Evolutionary conservation across 2,888 invertebrate species (phyloP), one percentile per base, ranked within the genome.

Genomic region (Thalpophila matura): DNA sequence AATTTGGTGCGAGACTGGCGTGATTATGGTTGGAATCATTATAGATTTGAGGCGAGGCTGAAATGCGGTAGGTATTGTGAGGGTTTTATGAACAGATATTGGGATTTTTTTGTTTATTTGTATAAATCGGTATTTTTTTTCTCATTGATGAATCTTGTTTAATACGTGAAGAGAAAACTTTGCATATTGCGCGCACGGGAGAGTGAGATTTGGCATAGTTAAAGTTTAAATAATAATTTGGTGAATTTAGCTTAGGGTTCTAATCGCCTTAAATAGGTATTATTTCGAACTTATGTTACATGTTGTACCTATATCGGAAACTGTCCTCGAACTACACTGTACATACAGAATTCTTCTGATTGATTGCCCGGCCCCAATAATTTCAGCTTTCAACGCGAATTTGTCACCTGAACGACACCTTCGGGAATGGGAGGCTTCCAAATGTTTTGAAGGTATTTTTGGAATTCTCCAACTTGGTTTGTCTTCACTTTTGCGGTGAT

Each of bases 381-480:
- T 87, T 86, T 86, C 73, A 78, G 82, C 70, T 85, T 86, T 86
- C 85, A 81, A 63, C 83, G 82, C 73, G 82, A 85, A 90, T 89
- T 89, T 89, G 91, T 91, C 91, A 87, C 81, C 71, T 66, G 76
- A 84, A 89, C 84, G 88, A 88, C 87, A 87, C 90, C 87, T 81
- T 64, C 0, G 88, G 86, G 88, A 87, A 51, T 40, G 24, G 58
- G 72, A 67, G 70, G 61, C 57, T 76, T 68, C 55, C 63, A 71
- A 77, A 77, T 58, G 62, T 57, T 74, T 69, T 55, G 38, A 58
- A 66, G 58, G 37, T 59, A 63, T 66, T 70, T 67, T 65, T 62
- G 49, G 70, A 70, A 29, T 51, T 53, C 37, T n/a, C 27, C n/a
- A 51, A 45, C 45, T 38, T 45, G 26, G 16, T 14, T 49, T 45